Base-by-base conservation (phyloP, 2,888 invertebrate species). In the Arge pagana region DNA sequence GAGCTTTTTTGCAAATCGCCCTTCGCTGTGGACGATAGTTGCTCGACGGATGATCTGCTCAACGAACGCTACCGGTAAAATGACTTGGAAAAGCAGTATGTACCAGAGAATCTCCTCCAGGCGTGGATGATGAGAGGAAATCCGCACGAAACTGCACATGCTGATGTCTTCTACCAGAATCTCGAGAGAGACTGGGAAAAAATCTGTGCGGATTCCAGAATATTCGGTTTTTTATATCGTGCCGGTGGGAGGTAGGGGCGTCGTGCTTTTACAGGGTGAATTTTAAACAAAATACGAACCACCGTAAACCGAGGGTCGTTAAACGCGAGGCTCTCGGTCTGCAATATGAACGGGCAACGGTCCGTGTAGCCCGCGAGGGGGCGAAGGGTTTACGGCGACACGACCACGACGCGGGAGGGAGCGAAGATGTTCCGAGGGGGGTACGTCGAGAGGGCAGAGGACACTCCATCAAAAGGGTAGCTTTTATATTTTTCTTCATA, bases 391-490 rank as follows among this genome's bases (percentile, higher is more conserved):
- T 45, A 21, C 45, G 31, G 21, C 23, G 45, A 33, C 35, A 45
- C 35, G 33, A 45, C 33, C 23, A 35, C n/a, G 33, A 18, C 13
- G 33, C 21, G 16, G 19, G 18, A 18, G 18, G 33, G 31, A 19
- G 31, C 8, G 13, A 16, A 5, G 4, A 8, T 11, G 21, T n/a
- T n/a, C n/a, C n/a, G 31, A 15, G 16, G 5, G 21, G 66, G 57
- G 65, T 65, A 53, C 59, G 60, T 61, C 58, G 62, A 59, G 61
- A 62, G 61, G 55, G 54, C 52, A 45, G 66, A 71, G 67, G 63
- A 68, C 66, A 68, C 70, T 74, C 73, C 64, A 73, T 74, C 73
- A 72, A 68, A 72, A 66, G 65, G 67, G 68, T 67, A 63, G 45
- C 45, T 35, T 45, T 45, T 45, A 45, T 45, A 68, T 67, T 63